Evolutionary conservation across 1,140 invertebrate genomes (phyloP).

Genomic region (Drosophila orosa): DNA sequence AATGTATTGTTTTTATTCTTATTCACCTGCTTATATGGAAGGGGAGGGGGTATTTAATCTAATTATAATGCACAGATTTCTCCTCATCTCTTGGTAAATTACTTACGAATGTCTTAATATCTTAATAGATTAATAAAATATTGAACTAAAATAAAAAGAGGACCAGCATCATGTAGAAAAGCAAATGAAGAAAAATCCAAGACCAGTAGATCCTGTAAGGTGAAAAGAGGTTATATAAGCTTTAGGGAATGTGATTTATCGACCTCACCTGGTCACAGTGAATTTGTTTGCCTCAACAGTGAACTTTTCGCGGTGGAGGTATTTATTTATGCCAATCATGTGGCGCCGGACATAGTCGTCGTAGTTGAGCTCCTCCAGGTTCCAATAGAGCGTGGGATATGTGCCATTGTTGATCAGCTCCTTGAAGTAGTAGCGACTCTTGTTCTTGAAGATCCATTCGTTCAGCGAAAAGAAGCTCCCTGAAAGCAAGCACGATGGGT

Average conservation of each 20-base stretch:
- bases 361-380: constrained; percentile 86
- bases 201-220: constrained; percentile 63
- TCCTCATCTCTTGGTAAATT: not conserved
- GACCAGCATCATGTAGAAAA: constrained; percentile 47
- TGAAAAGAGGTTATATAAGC: not conserved
- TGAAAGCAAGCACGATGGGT: not conserved
- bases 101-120: not conserved
- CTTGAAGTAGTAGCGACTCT: constrained; percentile 89
- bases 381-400: constrained; percentile 67
- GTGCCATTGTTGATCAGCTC: constrained; percentile 49
- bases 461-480: constrained; percentile 95
- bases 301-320: constrained; percentile 90
- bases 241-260: too few relatives aligned
- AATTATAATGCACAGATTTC: not conserved
- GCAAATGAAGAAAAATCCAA: constrained; percentile 65
- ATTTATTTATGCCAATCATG: constrained; percentile 91
- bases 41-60: not conserved
- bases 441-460: constrained; percentile 93
- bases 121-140: not conserved
- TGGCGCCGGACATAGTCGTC: constrained; percentile 89
- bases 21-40: not conserved
- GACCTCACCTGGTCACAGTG: constrained; percentile 86
- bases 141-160: constrained; percentile 52
- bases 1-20: not conserved
- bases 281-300: constrained; percentile 87